phyloP scores from a whole-genome alignment of 2,888 invertebrate species.

The Catotricha subobsoleta region DNA sequence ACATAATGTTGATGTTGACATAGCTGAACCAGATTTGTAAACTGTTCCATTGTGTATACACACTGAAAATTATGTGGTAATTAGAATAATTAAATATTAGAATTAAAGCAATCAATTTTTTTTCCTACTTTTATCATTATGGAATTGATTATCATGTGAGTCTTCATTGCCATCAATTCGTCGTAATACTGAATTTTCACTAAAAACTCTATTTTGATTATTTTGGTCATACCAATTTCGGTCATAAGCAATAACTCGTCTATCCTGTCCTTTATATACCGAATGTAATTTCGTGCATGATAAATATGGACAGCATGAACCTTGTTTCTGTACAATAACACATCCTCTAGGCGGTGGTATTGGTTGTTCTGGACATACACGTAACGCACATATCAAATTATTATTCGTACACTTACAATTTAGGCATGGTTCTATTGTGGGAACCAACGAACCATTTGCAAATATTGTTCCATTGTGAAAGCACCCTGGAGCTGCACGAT shows the following conservation, averaged over 20 bases:
- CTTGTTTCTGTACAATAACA: slow-evolving; percentile 45
- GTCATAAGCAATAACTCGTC: slow-evolving; percentile 19
- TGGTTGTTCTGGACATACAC: slow-evolving; percentile 56
- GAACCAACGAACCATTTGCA: slow-evolving; percentile 44
- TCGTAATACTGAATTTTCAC: slow-evolving; percentile 3
- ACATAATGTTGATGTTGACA: slow-evolving; percentile 60
- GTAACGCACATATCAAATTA: slow-evolving; percentile 54
- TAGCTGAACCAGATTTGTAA: slow-evolving; percentile 43
- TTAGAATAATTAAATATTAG: not conserved
- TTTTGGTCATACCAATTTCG: slow-evolving; percentile 7
- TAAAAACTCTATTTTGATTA: not conserved
- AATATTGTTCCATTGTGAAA: slow-evolving; percentile 52
- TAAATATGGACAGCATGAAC: slow-evolving; percentile 59
- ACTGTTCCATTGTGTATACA: slow-evolving; percentile 27
- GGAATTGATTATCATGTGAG: not conserved
- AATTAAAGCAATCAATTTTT: not conserved
- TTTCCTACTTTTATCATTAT: not conserved
- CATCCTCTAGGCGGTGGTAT: slow-evolving; percentile 59
- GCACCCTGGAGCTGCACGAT: slow-evolving; percentile 38
- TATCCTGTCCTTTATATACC: slow-evolving; percentile 22
- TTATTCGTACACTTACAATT: slow-evolving; percentile 56
- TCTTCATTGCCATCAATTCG: slow-evolving; percentile 5
- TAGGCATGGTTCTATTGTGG: slow-evolving; percentile 57
- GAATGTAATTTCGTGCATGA: slow-evolving; percentile 46
- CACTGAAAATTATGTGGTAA: slow-evolving; percentile 14